These are phyloP conservation scores for Furcula furcula DNA, from an alignment of 2,888 invertebrate genomes.

Conservation along the genomic window DNA sequence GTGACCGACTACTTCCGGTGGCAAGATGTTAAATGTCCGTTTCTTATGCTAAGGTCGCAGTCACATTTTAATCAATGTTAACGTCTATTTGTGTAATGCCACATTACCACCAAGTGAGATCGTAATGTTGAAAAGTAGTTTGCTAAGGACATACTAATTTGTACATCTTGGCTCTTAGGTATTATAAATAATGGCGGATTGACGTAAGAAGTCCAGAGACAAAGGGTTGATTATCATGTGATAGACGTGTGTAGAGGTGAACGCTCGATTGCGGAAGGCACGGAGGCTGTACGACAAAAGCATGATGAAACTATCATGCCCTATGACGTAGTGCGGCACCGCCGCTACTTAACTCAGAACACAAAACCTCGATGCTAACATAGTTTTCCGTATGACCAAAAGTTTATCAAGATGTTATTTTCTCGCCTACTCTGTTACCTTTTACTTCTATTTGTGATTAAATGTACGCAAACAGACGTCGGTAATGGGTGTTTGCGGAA, in stretches of 20 bases:
- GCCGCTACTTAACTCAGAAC: too few relatives aligned
- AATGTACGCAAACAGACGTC: slow-evolving; percentile 26
- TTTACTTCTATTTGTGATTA: slow-evolving; percentile 24
- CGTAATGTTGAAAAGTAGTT: not conserved
- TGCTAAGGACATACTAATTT: not conserved
- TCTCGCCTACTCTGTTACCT: slow-evolving; percentile 23
- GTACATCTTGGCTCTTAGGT: too few relatives aligned
- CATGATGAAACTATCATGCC: slow-evolving; percentile 58
- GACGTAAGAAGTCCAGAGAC: slow-evolving; percentile 10
- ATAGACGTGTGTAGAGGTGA: slow-evolving; percentile 54
- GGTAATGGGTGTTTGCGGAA: slow-evolving; percentile 46
- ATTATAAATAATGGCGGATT: not conserved
- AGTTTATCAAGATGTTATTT: slow-evolving; percentile 10
- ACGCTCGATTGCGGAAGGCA: slow-evolving; percentile 69
- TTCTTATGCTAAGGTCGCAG: slow-evolving; percentile 17
- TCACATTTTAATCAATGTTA: slow-evolving; percentile 10
- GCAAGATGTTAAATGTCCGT: slow-evolving; percentile 15
- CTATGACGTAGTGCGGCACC: slow-evolving; percentile 42
- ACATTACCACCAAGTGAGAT: not conserved
- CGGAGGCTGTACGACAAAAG: slow-evolving; percentile 46
- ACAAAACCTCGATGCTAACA: slow-evolving; percentile 23
- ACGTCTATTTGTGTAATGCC: slow-evolving; percentile 3
- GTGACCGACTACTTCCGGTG: slow-evolving; percentile 23
- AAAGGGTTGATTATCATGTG: slow-evolving; percentile 29
- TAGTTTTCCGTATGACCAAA: slow-evolving; percentile 34